These are phyloP conservation scores for Vespertilio murinus DNA, from an alignment of 2,797 vertebrate species.

Conservation along the genomic window DNA sequence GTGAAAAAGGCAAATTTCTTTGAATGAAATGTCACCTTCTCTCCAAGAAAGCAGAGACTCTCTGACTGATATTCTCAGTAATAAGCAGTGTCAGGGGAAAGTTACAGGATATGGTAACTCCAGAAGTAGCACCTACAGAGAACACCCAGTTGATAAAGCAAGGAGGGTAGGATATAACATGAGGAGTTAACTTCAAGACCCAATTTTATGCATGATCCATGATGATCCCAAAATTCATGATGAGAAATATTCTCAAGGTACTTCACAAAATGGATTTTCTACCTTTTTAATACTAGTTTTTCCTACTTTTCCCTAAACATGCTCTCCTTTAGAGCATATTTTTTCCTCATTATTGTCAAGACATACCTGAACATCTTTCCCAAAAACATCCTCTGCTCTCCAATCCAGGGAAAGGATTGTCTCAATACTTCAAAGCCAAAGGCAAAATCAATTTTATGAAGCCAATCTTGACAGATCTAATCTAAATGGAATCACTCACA, in stretches of 20 bases:
- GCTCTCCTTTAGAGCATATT: neutral
- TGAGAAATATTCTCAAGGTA: neutral
- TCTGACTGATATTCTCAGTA: neutral
- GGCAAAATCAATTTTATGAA: conserved; percentile 5
- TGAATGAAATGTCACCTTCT: neutral
- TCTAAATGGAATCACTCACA: neutral
- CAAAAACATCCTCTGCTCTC: neutral
- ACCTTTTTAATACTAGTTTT: neutral
- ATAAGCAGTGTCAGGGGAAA: neutral
- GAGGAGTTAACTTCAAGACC: neutral
- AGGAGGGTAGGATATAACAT: neutral
- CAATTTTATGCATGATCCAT: neutral
- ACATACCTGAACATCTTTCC: neutral
- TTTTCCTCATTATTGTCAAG: neutral
- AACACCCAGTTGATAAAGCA: neutral
- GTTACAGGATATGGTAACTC: neutral
- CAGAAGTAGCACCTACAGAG: neutral
- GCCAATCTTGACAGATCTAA: neutral
- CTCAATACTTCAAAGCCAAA: neutral
- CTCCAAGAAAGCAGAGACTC: neutral
- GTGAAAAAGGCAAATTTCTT: neutral
- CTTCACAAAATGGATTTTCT: neutral
- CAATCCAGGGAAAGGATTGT: neutral
- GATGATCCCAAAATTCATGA: neutral
- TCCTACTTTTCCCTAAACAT: neutral